A percentile compares a stretch with the other conserved stretches of the same genome.
Conservation (phyloP, 30 jellyfish, hydroid and myxozoan genomes). For the Aurelia aurita region DNA sequence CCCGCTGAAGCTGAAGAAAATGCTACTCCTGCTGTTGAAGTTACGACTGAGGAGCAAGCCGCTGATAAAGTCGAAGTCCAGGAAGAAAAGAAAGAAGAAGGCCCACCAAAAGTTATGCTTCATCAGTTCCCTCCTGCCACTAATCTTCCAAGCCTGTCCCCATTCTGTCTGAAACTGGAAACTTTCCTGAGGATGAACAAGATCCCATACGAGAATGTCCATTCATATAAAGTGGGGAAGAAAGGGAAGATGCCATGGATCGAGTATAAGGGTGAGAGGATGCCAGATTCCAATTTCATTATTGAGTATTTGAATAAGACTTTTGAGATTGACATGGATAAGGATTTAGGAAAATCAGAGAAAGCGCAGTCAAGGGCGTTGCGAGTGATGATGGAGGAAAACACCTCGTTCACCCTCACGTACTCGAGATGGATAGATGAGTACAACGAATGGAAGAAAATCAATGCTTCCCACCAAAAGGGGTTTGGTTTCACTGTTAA, state of each 20-base stretch:
- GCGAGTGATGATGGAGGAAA: slow-evolving; percentile 87
- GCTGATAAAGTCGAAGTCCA: slow-evolving; percentile 71
- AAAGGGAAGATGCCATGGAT: slow-evolving; percentile 98
- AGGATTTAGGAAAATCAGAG: slow-evolving; percentile 70
- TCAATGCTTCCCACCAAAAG: slow-evolving; percentile 56
- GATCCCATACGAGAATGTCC: slow-evolving; percentile 88
- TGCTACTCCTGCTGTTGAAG: slow-evolving; percentile 23
- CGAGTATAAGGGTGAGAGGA: slow-evolving; percentile 93
- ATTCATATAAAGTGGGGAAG: slow-evolving; percentile 87
- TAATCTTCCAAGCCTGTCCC: slow-evolving; percentile 81
- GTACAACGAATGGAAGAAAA: slow-evolving; percentile 81
- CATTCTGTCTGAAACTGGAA: slow-evolving; percentile 91
- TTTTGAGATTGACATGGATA: slow-evolving; percentile 86
- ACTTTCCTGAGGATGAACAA: slow-evolving; percentile 92
- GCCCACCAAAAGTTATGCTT: slow-evolving; percentile 84
- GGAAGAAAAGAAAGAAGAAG: slow-evolving; percentile 82
- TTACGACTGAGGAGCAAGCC: slow-evolving; percentile 47
- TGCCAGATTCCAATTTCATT: slow-evolving; percentile 85
- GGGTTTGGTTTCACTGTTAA: slow-evolving; percentile 86
- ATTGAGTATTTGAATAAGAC: slow-evolving; percentile 80
- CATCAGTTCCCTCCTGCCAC: slow-evolving; percentile 96
- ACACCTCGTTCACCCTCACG: slow-evolving; percentile 68
- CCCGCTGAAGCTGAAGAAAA: slow-evolving; percentile 43
- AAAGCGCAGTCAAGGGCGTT: slow-evolving; percentile 89
- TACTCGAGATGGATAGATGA: slow-evolving; percentile 81